Evolutionary conservation across 2,888 invertebrate genomes (phyloP).

Genomic region (Psylliodes chrysocephalus): DNA sequence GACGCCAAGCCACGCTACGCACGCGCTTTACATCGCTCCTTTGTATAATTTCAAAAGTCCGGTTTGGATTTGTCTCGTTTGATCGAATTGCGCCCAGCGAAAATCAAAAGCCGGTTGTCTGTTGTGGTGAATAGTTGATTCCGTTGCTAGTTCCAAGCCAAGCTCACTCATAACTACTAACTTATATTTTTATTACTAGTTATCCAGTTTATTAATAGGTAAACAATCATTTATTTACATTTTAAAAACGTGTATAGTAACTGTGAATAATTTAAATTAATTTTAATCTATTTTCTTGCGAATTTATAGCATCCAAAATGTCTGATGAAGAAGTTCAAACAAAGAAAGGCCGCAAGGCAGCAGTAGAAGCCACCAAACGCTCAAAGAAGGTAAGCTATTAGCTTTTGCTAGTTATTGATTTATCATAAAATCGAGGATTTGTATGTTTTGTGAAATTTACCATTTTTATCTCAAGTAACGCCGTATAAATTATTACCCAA

Average conservation of each 20-base stretch:
- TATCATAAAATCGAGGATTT: not conserved
- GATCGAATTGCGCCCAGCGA: not conserved
- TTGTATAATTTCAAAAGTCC: constrained; percentile 24
- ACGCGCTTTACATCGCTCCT: not conserved
- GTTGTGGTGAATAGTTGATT: not conserved
- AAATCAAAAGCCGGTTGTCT: not conserved
- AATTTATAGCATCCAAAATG: constrained; percentile 29
- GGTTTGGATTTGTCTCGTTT: constrained; percentile 12
- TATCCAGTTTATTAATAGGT: not conserved
- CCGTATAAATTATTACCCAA: not conserved
- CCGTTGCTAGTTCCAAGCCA: constrained; percentile 8
- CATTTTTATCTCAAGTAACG: not conserved
- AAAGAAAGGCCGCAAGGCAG: constrained; percentile 40
- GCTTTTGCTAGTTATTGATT: not conserved
- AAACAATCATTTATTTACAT: not conserved
- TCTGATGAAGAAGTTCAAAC: constrained; percentile 43
- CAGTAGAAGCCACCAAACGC: constrained; percentile 38
- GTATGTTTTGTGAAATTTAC: not conserved
- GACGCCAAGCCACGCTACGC: constrained; percentile 10
- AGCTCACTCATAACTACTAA: not conserved
- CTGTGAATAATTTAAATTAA: not conserved
- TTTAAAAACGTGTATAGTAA: not conserved
- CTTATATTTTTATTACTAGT: not conserved
- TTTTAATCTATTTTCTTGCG: not conserved
- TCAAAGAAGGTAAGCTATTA: constrained; percentile 36